Evolutionary conservation across 2,888 invertebrate species (phyloP), one percentile per base, ranked within the genome.

Genomic region (Ceratothoa steindachneri): DNA sequence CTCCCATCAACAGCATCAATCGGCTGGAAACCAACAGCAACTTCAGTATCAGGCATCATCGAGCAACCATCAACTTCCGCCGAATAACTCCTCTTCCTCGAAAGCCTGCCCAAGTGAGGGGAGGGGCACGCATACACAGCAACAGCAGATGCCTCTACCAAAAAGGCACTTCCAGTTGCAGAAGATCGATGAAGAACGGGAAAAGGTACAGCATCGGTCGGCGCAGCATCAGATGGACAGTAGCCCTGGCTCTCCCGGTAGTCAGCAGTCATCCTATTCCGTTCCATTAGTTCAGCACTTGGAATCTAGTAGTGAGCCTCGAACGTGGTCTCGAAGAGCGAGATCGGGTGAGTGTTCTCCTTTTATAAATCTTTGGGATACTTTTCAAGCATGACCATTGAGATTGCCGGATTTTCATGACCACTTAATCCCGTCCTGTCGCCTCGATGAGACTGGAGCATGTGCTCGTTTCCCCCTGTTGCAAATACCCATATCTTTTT

Each of bases 321-420:
- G 73, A 3, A 31, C 73, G 1, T 76, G 76, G 76, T 69, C 75
- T 15, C 31, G 69, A 30, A 75, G 72, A 69, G 31, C 72, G 4
- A 65, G 65, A 52, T 75, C 75, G 69, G 75, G 75, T 75, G 9
- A 30, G 75, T 72, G 5, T 41, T n/a, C n/a, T n/a, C n/a, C n/a
- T n/a, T n/a, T n/a, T n/a, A n/a, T n/a, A n/a, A n/a, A n/a, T n/a
- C n/a, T n/a, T n/a, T n/a, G n/a, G n/a, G n/a, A n/a, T n/a, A n/a
- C n/a, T n/a, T n/a, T n/a, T n/a, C n/a, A n/a, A n/a, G n/a, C n/a
- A n/a, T n/a, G n/a, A n/a, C n/a, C n/a, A n/a, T n/a, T n/a, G n/a
- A n/a, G n/a, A n/a, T n/a, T n/a, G n/a, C n/a, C n/a, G n/a, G n/a
- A n/a, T n/a, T n/a, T n/a, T n/a, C n/a, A n/a, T n/a, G n/a, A n/a